Base-by-base conservation (phyloP, 2,888 invertebrate species). In the Eristalis arbustorum region DNA sequence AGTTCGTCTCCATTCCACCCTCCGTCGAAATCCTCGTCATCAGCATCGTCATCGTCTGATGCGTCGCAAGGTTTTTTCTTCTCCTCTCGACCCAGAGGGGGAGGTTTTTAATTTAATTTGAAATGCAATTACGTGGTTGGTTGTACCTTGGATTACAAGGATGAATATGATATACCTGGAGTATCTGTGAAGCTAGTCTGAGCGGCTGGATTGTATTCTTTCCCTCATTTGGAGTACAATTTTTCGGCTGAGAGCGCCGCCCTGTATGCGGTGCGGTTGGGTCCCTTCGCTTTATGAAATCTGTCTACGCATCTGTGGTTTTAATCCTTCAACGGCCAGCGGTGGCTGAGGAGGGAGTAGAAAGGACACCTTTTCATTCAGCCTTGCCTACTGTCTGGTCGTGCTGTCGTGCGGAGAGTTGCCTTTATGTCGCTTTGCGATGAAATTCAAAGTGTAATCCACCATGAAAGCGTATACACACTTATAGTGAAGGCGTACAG, bases 61-160 rank as follows among this genome's bases (percentile, higher is more conserved):
- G 71, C 71, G 66, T 67, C 40, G 14, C 37, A 23, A 22, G 25
- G 1, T 25, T n/a, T 49, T 37, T 14, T 61, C 23, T 34, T 18
- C 34, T 59, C 28, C 31, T 13, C 11, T 34, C 18, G 22, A 57
- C 57, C 63, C n/a, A 1, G 31, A 10, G 31, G 61, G 34, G 63
- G 69, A 64, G n/a, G 28, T 74, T 85, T 85, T 77, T 78, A 77
- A 82, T 85, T 78, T 78, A 82, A 85, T 74, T 85, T 78, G 25
- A 71, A 73, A 78, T 82, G 64, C 74, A 77, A 85, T 85, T 85
- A 82, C 85, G 77, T 78, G 77, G 77, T 69, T 82, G 77, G 82
- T 56, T 76, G 76, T 72, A 76, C 37, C 57, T 40, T 63, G 59
- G 42, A 76, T 83, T 83, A 83, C 72, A 63, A 49, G 67, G 72